These are phyloP conservation scores for Brachionus rubens DNA, from an alignment of 1,140 invertebrate species.

Conservation along the genomic window DNA sequence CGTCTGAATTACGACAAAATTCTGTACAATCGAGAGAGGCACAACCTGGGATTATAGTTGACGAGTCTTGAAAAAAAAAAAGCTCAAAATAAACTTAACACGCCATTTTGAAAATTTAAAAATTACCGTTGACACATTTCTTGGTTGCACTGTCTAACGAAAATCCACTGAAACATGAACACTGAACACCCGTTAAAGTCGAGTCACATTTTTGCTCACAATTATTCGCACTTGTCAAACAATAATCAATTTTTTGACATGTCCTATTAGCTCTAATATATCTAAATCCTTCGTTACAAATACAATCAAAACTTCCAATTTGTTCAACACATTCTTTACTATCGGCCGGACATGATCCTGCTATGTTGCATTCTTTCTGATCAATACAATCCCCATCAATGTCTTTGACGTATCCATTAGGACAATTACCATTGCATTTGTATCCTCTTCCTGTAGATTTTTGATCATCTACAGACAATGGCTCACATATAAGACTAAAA, in stretches of 20 bases:
- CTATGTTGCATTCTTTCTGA: background rate
- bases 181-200: background rate
- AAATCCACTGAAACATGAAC: constrained; percentile 10
- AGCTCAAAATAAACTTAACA: background rate
- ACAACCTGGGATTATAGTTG: background rate
- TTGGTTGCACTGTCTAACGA: background rate
- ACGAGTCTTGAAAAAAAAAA: background rate
- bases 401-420: background rate
- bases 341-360: background rate
- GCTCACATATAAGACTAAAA: background rate
- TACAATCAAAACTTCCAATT: background rate
- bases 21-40: background rate
- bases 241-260: constrained; percentile 27
- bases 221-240: background rate
- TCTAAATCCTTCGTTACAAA: too few relatives aligned
- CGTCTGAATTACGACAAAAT: background rate
- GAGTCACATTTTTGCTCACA: constrained; percentile 13
- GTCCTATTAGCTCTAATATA: too few relatives aligned
- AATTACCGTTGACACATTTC: background rate
- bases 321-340: background rate
- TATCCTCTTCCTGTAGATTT: background rate
- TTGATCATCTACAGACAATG: background rate
- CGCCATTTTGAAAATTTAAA: background rate
- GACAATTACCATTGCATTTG: constrained; percentile 13
- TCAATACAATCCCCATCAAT: constrained; percentile 12